Evolutionary conservation across 1,140 invertebrate species (phyloP).

Genomic region (Heliconius nattereri): DNA sequence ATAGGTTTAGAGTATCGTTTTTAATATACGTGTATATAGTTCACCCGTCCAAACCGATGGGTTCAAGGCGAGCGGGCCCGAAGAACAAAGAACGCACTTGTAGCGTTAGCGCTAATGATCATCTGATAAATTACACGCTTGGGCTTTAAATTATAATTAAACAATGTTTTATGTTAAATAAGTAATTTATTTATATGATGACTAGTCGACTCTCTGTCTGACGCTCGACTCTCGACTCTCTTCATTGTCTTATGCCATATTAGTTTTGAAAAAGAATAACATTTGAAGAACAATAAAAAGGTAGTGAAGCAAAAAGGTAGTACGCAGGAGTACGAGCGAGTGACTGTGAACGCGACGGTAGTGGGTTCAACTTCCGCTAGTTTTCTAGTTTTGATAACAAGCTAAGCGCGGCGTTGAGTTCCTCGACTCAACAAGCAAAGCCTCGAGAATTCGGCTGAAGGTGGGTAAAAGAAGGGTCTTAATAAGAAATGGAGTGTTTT

Average conservation of each 20-base stretch:
- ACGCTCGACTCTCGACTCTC: too few relatives aligned
- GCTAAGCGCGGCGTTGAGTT: too few relatives aligned
- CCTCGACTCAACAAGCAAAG: too few relatives aligned
- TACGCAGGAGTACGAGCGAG: too few relatives aligned
- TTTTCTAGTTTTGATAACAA: too few relatives aligned
- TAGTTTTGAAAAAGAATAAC: background rate
- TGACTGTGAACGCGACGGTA: too few relatives aligned
- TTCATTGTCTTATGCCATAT: background rate
- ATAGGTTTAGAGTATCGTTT: slow-evolving; percentile 39
- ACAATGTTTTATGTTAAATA: slow-evolving; percentile 17
- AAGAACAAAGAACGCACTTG: slow-evolving; percentile 45
- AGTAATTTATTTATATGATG: background rate
- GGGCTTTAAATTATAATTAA: slow-evolving; percentile 18
- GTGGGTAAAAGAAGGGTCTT: too few relatives aligned
- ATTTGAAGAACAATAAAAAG: background rate
- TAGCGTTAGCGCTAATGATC: slow-evolving; percentile 29
- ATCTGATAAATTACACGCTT: slow-evolving; percentile 33
- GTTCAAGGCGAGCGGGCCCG: slow-evolving; percentile 38
- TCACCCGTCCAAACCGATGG: slow-evolving; percentile 35
- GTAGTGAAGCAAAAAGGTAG: too few relatives aligned
- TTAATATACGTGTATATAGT: slow-evolving; percentile 27
- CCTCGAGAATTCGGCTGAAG: too few relatives aligned
- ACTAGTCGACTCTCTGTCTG: too few relatives aligned
- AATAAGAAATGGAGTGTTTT: too few relatives aligned
- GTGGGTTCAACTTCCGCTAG: too few relatives aligned